Evolutionary conservation across 2,888 invertebrate species (phyloP).

Genomic region (Neoascia interrupta): DNA sequence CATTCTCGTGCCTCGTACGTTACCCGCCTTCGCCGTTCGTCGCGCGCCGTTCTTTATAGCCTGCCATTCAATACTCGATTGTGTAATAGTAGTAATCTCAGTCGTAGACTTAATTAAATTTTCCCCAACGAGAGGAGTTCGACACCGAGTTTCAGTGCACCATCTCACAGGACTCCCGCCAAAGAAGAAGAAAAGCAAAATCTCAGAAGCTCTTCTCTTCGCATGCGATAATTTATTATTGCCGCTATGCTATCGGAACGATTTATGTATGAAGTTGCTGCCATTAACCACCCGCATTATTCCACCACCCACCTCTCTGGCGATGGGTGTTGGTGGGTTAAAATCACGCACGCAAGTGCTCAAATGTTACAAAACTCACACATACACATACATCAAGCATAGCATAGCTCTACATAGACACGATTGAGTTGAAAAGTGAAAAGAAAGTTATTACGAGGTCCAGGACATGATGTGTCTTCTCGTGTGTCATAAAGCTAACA

Average conservation of each 20-base stretch:
- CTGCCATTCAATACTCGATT: conserved; percentile 16
- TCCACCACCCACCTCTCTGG: neutral
- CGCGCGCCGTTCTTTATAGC: neutral
- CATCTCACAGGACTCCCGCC: neutral
- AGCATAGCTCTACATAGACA: too few relatives aligned
- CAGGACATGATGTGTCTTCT: conserved; percentile 8
- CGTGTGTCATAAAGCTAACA: conserved; percentile 45
- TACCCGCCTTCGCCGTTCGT: neutral
- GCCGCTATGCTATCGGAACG: conserved; percentile 41
- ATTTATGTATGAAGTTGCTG: conserved; percentile 60
- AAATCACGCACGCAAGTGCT: conserved; percentile 49
- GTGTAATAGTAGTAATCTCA: conserved; percentile 53
- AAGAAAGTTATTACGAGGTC: conserved; percentile 41
- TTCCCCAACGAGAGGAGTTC: conserved; percentile 23
- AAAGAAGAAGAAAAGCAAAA: conserved; percentile 29
- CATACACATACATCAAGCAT: too few relatives aligned
- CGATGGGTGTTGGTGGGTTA: neutral
- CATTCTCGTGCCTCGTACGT: too few relatives aligned
- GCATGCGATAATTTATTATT: conserved; percentile 60
- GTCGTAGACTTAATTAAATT: conserved; percentile 67
- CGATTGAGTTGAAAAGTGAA: neutral
- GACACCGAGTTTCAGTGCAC: conserved; percentile 5
- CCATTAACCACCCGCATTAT: neutral
- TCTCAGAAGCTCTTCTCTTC: conserved; percentile 33
- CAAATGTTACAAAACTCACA: conserved; percentile 35